Evolutionary conservation across 2,113 vertebrate genomes (phyloP).

Genomic region (Piaya cayana): DNA sequence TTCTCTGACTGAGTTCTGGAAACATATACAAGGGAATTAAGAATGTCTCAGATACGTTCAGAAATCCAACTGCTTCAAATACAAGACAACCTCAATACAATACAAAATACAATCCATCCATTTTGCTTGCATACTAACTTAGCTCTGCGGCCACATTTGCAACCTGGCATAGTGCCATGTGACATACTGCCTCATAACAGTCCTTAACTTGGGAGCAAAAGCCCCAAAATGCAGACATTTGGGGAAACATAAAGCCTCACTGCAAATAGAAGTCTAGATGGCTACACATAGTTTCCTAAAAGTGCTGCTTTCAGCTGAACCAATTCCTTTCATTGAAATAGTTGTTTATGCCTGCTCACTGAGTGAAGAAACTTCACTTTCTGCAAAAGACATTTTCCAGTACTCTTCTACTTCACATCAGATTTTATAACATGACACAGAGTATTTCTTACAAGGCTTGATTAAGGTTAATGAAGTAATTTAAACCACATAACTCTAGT

Average conservation of each 20-base stretch:
- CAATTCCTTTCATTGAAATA: not conserved
- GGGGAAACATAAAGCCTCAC: not conserved
- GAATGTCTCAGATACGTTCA: not conserved
- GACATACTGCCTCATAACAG: not conserved
- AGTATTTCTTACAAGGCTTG: not conserved
- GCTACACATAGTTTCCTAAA: rapidly evolving
- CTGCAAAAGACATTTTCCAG: not conserved
- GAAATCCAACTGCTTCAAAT: not conserved
- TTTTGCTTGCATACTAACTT: not conserved
- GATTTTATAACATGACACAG: not conserved
- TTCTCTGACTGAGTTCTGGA: not conserved
- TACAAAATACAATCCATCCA: not conserved
- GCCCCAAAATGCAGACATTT: not conserved
- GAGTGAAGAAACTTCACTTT: not conserved
- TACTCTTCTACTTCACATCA: not conserved
- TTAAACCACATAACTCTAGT: not conserved
- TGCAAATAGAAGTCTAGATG: not conserved
- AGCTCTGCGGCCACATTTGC: not conserved
- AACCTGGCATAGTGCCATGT: not conserved
- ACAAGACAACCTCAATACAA: not conserved
- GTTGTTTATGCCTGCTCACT: not conserved
- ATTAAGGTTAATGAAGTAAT: not conserved
- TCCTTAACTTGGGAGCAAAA: not conserved
- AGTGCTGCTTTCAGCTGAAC: not conserved
- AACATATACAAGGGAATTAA: not conserved